These are phyloP conservation scores for Diogma glabrata DNA, from an alignment of 2,888 invertebrate species.

Conservation along the genomic window DNA sequence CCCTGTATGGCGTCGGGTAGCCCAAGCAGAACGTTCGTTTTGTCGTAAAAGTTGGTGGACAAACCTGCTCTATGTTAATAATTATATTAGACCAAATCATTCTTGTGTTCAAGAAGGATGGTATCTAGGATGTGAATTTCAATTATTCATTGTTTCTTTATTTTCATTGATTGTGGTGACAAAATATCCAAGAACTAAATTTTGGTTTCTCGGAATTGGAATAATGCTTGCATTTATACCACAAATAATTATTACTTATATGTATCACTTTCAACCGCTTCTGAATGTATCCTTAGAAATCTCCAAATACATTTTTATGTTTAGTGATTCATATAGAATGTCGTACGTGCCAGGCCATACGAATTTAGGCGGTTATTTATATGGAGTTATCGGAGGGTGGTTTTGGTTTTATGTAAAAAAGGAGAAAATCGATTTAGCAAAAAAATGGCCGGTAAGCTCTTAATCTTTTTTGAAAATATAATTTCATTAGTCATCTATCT, in stretches of 20 bases:
- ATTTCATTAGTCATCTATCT: too few relatives aligned
- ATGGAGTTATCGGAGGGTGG: slow-evolving; percentile 2
- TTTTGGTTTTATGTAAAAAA: not conserved
- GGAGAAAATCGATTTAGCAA: slow-evolving; percentile 5
- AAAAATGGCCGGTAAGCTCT: too few relatives aligned
- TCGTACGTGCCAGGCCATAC: not conserved
- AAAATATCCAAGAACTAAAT: slow-evolving; percentile 9
- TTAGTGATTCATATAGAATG: not conserved
- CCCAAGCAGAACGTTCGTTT: slow-evolving; percentile 30
- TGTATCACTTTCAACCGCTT: slow-evolving; percentile 34
- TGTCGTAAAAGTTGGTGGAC: slow-evolving; percentile 41
- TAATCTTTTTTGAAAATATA: too few relatives aligned
- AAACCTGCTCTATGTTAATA: slow-evolving; percentile 38
- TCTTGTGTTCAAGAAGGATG: slow-evolving; percentile 25
- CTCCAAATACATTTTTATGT: not conserved
- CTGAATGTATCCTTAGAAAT: slow-evolving; percentile 36
- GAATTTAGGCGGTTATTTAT: slow-evolving; percentile 2
- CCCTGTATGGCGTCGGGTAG: slow-evolving; percentile 35
- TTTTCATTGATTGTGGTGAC: slow-evolving; percentile 27
- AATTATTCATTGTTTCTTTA: slow-evolving; percentile 37
- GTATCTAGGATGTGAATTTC: slow-evolving; percentile 42
- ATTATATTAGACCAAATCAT: slow-evolving; percentile 33
- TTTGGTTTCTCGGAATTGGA: slow-evolving; percentile 23
- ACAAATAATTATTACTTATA: slow-evolving; percentile 35
- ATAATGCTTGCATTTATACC: slow-evolving; percentile 18